phyloP scores from a whole-genome alignment of 2,888 invertebrate species.

The Scaptomyza polygonia region DNA sequence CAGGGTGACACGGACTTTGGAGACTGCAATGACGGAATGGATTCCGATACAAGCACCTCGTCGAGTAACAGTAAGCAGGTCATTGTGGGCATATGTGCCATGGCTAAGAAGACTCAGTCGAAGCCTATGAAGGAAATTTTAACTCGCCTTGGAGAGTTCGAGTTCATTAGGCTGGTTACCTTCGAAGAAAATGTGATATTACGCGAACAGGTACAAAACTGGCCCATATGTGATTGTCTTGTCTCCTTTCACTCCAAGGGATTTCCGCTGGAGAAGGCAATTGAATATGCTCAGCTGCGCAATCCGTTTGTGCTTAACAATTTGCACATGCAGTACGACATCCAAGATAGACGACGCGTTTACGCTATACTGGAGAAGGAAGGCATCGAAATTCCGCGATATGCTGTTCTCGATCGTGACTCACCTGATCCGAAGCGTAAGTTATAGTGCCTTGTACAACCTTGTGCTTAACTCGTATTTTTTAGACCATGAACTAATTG shows the following conservation, averaged over 20 bases:
- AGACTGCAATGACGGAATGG: constrained; percentile 86
- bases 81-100: constrained; percentile 99
- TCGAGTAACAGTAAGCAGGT: constrained; percentile 92
- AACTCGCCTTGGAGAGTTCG: constrained; percentile 97
- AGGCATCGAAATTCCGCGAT: constrained; percentile 98
- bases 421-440: constrained; percentile 95
- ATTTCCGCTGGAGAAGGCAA: constrained; percentile 98
- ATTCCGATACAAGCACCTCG: constrained; percentile 86
- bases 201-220: constrained; percentile 97
- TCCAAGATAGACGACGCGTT: constrained; percentile 97
- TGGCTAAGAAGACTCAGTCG: constrained; percentile 99
- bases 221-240: constrained; percentile 98
- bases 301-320: constrained; percentile 99
- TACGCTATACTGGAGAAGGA: constrained; percentile 96
- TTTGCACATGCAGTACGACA: constrained; percentile 98
- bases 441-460: constrained; percentile 69
- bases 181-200: constrained; percentile 98
- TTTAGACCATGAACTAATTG: constrained; percentile 94
- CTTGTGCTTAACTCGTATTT: neutral
- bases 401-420: constrained; percentile 98
- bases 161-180: constrained; percentile 96
- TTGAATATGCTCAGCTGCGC: constrained; percentile 96
- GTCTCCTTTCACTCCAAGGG: constrained; percentile 99
- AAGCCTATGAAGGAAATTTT: constrained; percentile 99
- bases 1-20: constrained; percentile 92